Conservation (phyloP, 2,797 vertebrate species). For the Channallabes apus region DNA sequence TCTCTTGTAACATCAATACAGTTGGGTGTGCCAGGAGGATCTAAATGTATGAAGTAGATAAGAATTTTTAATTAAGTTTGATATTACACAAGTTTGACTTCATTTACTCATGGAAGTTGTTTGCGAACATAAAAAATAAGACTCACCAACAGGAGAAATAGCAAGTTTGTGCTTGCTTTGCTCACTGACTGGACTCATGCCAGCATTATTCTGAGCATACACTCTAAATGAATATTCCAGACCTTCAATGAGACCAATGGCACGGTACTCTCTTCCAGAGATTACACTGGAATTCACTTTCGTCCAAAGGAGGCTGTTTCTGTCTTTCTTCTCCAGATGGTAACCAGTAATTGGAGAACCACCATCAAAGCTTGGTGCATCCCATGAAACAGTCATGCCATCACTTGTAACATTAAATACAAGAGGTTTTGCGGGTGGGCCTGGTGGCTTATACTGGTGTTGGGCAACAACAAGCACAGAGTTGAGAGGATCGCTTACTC, state of each 20-base stretch:
- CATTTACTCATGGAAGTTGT: neutral
- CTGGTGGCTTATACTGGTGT: constrained; percentile 95
- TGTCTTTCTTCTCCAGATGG: constrained; percentile 97
- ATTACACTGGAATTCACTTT: constrained; percentile 88
- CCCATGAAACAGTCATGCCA: constrained; percentile 95
- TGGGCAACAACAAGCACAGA: constrained; percentile 85
- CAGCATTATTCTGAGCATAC: constrained; percentile 93
- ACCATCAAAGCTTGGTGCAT: constrained; percentile 90
- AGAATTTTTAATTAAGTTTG: neutral
- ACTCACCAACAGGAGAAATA: constrained; percentile 97
- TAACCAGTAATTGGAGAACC: constrained; percentile 92
- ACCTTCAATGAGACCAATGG: constrained; percentile 88
- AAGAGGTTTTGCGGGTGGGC: constrained; percentile 89
- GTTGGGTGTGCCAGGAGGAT: constrained; percentile 93
- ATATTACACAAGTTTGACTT: neutral
- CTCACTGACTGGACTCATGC: constrained; percentile 88
- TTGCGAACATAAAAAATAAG: constrained; percentile 2
- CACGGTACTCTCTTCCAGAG: constrained; percentile 92
- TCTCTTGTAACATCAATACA: constrained; percentile 97
- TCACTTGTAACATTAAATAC: constrained; percentile 91
- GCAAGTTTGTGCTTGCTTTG: constrained; percentile 95
- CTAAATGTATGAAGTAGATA: constrained; percentile 64
- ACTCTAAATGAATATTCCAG: constrained; percentile 96
- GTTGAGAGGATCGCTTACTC: constrained; percentile 84
- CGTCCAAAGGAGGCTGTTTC: constrained; percentile 96